A percentile compares a stretch with the other conserved stretches of the same genome.
Conservation (phyloP, 2,888 invertebrate genomes). For the Troides oblongomaculatus region DNA sequence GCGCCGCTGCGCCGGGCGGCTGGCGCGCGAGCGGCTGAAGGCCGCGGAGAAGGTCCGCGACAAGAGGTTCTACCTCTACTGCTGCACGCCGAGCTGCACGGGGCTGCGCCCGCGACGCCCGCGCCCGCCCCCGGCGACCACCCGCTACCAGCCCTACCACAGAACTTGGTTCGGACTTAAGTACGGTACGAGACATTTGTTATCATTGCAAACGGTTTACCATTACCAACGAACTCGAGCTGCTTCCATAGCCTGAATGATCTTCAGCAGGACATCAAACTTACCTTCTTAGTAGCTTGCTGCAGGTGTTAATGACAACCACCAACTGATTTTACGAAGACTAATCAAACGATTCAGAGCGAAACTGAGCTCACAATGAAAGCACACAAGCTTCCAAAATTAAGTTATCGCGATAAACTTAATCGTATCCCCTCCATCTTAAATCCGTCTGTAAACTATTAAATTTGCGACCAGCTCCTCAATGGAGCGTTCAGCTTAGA, state of each 20-base stretch:
- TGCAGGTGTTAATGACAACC: no score
- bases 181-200: conserved; percentile 53
- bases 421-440: neutral
- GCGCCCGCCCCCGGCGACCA: conserved; percentile 48
- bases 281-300: no score
- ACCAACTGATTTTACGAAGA: no score
- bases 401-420: neutral
- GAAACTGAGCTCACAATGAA: no score
- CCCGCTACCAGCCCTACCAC: conserved; percentile 69
- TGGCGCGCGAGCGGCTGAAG: conserved; percentile 68
- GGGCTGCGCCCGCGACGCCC: conserved; percentile 41
- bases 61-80: conserved; percentile 64
- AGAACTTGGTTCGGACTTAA: conserved; percentile 71
- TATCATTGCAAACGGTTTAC: no score
- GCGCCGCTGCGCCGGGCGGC: conserved; percentile 63
- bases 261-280: no score
- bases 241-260: no score
- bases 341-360: no score
- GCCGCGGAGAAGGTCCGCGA: conserved; percentile 73
- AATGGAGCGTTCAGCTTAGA: neutral
- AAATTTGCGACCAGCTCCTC: conserved; percentile 8
- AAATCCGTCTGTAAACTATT: conserved; percentile 5
- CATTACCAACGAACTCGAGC: no score
- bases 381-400: no score
- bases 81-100: conserved; percentile 62